Conservation (phyloP, 1,140 invertebrate species). For the Battus philenor region DNA sequence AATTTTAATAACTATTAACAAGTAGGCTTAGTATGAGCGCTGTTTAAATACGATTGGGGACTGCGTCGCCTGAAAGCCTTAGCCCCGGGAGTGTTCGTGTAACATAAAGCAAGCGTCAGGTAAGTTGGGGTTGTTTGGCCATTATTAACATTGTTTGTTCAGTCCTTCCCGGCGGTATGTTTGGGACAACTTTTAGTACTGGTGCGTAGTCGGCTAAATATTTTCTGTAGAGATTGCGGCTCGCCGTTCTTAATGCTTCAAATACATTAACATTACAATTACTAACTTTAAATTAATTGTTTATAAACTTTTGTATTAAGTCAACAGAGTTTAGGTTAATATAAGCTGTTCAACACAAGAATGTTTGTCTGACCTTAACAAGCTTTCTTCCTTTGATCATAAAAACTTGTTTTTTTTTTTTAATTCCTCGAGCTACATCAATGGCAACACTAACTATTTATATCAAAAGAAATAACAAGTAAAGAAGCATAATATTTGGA, state of each 20-base stretch:
- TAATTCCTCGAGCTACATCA: no score
- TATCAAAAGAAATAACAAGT: no score
- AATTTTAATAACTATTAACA: no score
- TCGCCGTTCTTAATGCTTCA: neutral
- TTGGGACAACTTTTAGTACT: slow-evolving; percentile 12
- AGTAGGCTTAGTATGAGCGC: slow-evolving; percentile 5
- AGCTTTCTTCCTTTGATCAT: no score
- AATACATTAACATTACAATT: slow-evolving; percentile 9
- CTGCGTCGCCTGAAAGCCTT: neutral
- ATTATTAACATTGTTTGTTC: slow-evolving; percentile 36
- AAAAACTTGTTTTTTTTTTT: no score
- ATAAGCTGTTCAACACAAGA: no score
- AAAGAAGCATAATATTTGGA: no score
- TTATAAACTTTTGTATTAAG: no score
- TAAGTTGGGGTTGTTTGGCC: slow-evolving; percentile 34
- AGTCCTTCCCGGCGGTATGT: slow-evolving; percentile 19
- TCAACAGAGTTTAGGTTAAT: no score
- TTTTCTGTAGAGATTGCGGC: slow-evolving; percentile 12
- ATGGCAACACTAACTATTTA: no score
- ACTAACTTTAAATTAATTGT: no score
- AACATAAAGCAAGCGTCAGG: slow-evolving; percentile 29
- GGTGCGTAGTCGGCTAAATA: neutral
- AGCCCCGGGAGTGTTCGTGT: slow-evolving; percentile 21
- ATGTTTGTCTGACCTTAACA: no score
- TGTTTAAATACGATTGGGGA: slow-evolving; percentile 12